Evolutionary conservation across 2,113 vertebrate species (phyloP), one percentile per base, ranked within the genome.

Genomic region (Hemicordylus capensis): DNA sequence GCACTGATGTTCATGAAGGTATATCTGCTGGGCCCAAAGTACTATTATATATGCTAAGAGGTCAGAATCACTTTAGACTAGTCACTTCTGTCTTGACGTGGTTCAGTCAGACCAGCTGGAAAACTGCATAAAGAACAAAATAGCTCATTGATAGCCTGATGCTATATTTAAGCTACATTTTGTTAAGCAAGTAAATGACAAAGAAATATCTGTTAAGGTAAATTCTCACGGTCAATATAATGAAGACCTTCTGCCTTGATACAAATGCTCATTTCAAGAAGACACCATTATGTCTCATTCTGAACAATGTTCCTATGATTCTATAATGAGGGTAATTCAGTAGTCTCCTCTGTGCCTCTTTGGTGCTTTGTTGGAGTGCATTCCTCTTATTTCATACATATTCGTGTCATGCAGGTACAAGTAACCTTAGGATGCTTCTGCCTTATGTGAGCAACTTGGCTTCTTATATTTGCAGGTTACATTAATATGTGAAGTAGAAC

Each of bases 51-150:
- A 73, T 73, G 76, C 66, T 73, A 44, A 51, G 69, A 73, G 80
- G 75, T 51, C 42, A 86, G 70, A 85, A 67, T 85, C 78, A 92
- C 93, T 88, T 94, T 93, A 90, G 63, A 84, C 87, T 90, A 88
- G 85, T 90, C 15, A 88, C 87, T 88, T 92, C 91, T 81, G 94
- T 91, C 88, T 92, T 85, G 85, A 51, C 84, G 70, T 90, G 42
- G 51, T 87, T 89, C 76, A 92, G 78, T 48, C 85, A 93, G 63
- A 76, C 76, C 88, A 92, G 85, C 73, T 93, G 88, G 82, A 93
- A 84, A 84, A 80, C 12, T 86, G 76, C 81, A 90, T 79, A 81
- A 92, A 92, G 89, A 89, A 51, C 72, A 90, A 87, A 54, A 70
- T 85, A 92, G 19, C 48, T 80, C 87, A 12, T 48, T 89, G 86